Base-by-base conservation (phyloP, 2,888 invertebrate genomes). In the Drosophila siamana region DNA sequence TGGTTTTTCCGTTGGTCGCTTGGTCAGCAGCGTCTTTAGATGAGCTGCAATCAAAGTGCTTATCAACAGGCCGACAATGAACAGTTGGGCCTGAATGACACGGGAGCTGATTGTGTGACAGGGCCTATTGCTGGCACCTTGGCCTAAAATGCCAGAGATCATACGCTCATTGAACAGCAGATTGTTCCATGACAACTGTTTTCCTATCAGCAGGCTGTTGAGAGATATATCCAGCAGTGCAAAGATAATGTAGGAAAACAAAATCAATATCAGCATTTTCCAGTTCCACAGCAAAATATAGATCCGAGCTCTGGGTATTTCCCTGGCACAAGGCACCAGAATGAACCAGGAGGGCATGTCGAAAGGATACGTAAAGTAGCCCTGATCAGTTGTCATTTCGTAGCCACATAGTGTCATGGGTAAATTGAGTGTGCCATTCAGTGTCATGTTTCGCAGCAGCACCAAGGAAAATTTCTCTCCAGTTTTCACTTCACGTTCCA, bases 121-220 rank as follows among this genome's bases (percentile, higher is more conserved):
- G 1, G 69, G 67, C 5, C 57, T 40, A 1, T 87, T 47, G 0
- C 59, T 66, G 0, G 54, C 72, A 0, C 86, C 48, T 44, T 85
- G 86, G 0, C 86, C 83, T 11, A 87, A 48, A 2, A 83, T 55
- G 0, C 72, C 83, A 1, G 86, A 82, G 0, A 83, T 55, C 26
- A 83, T 77, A 19, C 86, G 80, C 11, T 85, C 83, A 13, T 83
- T 83, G 11, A 82, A 63, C 1, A 74, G 2, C 0, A 83, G 28
- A 24, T 57, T 46, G 0, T 63, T 68, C 83, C 77, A 83, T 9
- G 72, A 52, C 2, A 72, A 9, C 0, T 16, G 24, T 13, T 38
- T 47, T 0, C 47, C 11, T 9, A 69, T 60, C 30, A 87, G 8
- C 22, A 82, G n/a, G 0, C 57, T 62, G 4, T 48, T 62, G 0